Evolutionary conservation across 64 coral and sea anemone species (phyloP).

Genomic region (Montipora capricornis): DNA sequence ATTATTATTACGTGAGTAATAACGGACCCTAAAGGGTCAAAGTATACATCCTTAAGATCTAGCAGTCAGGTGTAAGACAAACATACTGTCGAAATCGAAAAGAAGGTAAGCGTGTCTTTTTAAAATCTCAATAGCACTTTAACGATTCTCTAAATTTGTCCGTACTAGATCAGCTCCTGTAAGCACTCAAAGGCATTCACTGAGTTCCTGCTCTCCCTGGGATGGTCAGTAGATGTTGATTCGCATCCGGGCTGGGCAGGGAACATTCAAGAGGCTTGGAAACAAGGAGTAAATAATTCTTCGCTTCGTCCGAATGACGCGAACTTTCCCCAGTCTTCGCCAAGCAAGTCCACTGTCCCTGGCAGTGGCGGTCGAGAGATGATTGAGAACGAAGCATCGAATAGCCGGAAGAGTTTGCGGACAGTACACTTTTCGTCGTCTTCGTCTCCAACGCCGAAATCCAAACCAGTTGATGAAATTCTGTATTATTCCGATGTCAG

Average conservation of each 20-base stretch:
- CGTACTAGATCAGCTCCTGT: conserved; percentile 75
- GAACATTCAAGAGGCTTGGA: conserved; percentile 87
- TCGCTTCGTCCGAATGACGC: conserved; percentile 33
- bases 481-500: conserved; percentile 92
- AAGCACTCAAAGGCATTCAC: conserved; percentile 83
- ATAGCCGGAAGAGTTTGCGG: neutral
- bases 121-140: too few species aligned
- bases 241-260: conserved; percentile 94
- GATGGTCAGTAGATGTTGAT: conserved; percentile 87
- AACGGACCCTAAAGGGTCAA: too few species aligned
- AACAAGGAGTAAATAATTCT: conserved; percentile 37
- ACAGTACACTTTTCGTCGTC: neutral
- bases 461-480: conserved; percentile 80
- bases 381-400: conserved; percentile 34
- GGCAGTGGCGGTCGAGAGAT: conserved; percentile 61
- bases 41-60: too few species aligned
- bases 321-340: conserved; percentile 12
- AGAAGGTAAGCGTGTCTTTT: too few species aligned
- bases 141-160: neutral
- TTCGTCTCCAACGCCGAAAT: neutral
- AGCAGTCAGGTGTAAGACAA: too few species aligned
- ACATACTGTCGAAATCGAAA: too few species aligned
- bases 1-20: too few species aligned
- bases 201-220: conserved; percentile 91
- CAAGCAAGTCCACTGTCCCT: conserved; percentile 77